phyloP scores from a whole-genome alignment of 2,888 invertebrate species.

The Chrysolina haemoptera region DNA sequence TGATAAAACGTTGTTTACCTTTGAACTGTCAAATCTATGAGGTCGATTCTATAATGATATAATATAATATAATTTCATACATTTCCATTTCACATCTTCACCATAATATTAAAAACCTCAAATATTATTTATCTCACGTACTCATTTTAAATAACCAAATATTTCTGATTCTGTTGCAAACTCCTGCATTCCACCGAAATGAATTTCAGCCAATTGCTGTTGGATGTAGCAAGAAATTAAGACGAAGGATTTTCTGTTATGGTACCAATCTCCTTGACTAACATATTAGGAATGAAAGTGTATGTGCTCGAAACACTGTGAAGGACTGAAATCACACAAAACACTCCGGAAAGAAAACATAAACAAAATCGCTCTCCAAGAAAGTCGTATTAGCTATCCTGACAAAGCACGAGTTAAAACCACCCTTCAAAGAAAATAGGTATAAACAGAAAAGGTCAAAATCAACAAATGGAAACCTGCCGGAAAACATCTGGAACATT shows the following conservation, averaged over 20 bases:
- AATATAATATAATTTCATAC: no score
- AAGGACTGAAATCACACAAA: constrained; percentile 37
- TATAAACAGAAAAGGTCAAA: constrained; percentile 46
- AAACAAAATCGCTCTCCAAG: constrained; percentile 42
- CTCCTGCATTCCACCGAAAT: not conserved
- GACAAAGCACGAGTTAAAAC: constrained; percentile 47
- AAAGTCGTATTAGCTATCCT: constrained; percentile 43
- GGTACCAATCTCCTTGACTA: constrained; percentile 12
- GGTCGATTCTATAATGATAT: no score
- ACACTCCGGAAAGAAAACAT: constrained; percentile 45
- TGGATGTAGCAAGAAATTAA: not conserved
- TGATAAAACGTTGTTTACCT: no score
- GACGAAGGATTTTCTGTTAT: constrained; percentile 2
- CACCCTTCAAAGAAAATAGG: constrained; percentile 44
- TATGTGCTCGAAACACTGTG: constrained; percentile 3
- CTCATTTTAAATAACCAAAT: no score
- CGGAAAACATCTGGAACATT: constrained; percentile 21
- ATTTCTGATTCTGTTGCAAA: not conserved
- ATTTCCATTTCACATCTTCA: no score
- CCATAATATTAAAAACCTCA: no score
- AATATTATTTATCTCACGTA: no score
- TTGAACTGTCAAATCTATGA: no score
- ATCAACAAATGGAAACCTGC: constrained; percentile 47
- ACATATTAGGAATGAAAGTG: not conserved
- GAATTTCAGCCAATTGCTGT: not conserved